A percentile compares a stretch with the other conserved stretches of the same genome.
Conservation (phyloP, 2,888 invertebrate genomes). For the Halictus ligatus region DNA sequence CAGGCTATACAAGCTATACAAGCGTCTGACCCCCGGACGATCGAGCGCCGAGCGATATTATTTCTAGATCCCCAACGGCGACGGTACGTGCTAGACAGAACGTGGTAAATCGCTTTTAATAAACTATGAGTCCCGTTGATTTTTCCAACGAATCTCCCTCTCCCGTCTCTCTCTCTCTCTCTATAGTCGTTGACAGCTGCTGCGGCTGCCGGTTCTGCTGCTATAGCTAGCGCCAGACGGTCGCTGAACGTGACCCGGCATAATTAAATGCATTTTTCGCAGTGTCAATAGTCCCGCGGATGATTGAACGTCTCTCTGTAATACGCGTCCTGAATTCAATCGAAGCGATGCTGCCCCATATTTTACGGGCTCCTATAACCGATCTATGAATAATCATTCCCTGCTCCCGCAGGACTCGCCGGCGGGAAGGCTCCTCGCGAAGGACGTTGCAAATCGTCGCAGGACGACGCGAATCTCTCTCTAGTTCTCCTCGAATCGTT, state of each 20-base stretch:
- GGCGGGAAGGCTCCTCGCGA: not conserved
- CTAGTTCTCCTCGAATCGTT: not conserved
- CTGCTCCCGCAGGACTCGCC: not conserved
- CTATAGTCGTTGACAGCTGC: not conserved
- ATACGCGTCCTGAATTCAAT: not conserved
- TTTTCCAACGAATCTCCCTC: constrained; percentile 22
- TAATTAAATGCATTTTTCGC: constrained; percentile 54
- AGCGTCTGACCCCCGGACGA: constrained; percentile 39
- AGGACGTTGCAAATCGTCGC: not conserved
- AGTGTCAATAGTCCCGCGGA: constrained; percentile 29
- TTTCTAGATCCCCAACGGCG: not conserved
- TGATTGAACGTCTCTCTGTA: constrained; percentile 11
- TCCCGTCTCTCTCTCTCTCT: not conserved
- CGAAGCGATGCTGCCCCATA: constrained; percentile 2
- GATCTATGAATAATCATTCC: not conserved
- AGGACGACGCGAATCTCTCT: no score
- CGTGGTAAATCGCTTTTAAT: constrained; percentile 54
- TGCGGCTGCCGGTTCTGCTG: not conserved
- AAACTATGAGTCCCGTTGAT: constrained; percentile 53
- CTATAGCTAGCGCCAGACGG: constrained; percentile 8
- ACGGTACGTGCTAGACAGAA: constrained; percentile 24
- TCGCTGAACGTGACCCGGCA: constrained; percentile 39
- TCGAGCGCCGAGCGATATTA: constrained; percentile 46
- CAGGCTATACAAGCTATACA: constrained; percentile 37
- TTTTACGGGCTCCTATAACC: not conserved